Evolutionary conservation across 2,888 invertebrate genomes (phyloP).

Genomic region (Cheilosia impressa): DNA sequence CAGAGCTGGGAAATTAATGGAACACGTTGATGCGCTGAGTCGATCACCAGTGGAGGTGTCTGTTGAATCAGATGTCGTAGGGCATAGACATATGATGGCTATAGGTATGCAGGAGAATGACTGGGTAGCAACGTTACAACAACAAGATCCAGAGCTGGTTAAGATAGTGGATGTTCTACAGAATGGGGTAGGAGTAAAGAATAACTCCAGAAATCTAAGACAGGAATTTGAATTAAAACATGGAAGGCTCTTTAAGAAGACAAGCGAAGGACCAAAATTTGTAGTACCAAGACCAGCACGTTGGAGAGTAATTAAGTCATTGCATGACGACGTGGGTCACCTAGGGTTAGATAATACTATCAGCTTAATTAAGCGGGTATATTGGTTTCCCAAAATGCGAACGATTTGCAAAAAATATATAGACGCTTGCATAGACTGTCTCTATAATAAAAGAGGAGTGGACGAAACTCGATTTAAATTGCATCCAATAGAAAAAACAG

Average conservation of each 20-base stretch:
- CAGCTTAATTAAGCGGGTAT: neutral
- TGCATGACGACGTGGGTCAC: conserved; percentile 10
- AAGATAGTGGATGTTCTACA: neutral
- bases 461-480: neutral
- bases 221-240: neutral
- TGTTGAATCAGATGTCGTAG: neutral
- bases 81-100: neutral
- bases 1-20: neutral
- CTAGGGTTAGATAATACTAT: neutral
- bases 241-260: conserved; percentile 10
- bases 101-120: neutral
- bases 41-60: neutral
- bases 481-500: neutral
- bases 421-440: neutral
- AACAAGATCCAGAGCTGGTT: conserved; percentile 5
- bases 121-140: neutral
- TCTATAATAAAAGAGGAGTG: neutral
- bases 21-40: neutral
- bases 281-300: conserved; percentile 16
- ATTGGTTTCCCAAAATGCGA: neutral
- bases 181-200: neutral
- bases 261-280: neutral
- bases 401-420: neutral
- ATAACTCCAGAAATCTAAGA: neutral
- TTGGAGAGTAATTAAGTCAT: conserved; percentile 2